Evolutionary conservation across 1,140 invertebrate species (phyloP).

Genomic region (Diabrotica virgifera): DNA sequence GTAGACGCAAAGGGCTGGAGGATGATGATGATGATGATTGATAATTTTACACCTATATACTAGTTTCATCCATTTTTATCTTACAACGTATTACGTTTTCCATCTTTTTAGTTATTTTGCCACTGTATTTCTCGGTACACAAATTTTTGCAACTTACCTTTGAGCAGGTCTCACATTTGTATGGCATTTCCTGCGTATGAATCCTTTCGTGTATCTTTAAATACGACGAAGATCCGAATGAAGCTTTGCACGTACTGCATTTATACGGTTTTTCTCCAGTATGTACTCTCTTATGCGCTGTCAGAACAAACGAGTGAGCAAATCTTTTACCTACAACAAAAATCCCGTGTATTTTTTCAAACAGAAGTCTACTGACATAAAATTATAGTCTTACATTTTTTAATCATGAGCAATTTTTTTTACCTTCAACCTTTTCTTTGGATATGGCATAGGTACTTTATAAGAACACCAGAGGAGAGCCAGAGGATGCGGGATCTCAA

Average conservation of each 20-base stretch:
- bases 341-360: too few relatives aligned
- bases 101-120: too few relatives aligned
- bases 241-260: conserved; percentile 56
- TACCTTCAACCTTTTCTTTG: neutral
- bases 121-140: too few relatives aligned
- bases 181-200: conserved; percentile 53
- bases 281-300: conserved; percentile 54
- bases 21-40: too few relatives aligned
- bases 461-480: too few relatives aligned
- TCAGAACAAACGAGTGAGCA: conserved; percentile 40
- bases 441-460: too few relatives aligned
- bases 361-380: neutral
- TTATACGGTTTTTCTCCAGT: conserved; percentile 63
- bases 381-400: neutral
- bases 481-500: too few relatives aligned
- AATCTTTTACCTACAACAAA: conserved; percentile 35
- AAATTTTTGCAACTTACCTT: conserved; percentile 28
- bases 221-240: conserved; percentile 66
- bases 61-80: too few relatives aligned
- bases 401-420: neutral
- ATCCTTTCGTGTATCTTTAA: conserved; percentile 81
- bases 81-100: too few relatives aligned
- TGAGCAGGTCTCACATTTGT: conserved; percentile 36
- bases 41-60: too few relatives aligned
- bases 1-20: too few relatives aligned